These are phyloP conservation scores for Dipodomys merriami DNA, from an alignment of 2,113 vertebrate genomes.

Conservation along the genomic window DNA sequence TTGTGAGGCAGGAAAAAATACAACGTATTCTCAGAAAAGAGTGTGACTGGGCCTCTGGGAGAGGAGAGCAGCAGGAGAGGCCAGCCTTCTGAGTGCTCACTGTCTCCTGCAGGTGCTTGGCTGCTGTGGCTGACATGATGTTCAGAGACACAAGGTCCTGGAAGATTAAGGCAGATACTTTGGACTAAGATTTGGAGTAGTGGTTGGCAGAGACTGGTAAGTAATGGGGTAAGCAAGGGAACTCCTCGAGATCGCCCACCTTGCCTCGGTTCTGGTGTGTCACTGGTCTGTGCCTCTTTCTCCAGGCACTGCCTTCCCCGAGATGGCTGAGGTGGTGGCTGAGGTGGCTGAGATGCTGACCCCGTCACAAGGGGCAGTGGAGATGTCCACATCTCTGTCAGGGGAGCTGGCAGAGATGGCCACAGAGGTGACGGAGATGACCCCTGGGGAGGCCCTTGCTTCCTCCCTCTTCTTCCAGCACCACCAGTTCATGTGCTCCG, in stretches of 20 bases:
- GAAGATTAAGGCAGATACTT: not conserved
- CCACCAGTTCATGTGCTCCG: slow-evolving; percentile 95
- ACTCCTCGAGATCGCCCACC: not conserved
- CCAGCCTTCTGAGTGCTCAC: not conserved
- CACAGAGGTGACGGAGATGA: slow-evolving; percentile 68
- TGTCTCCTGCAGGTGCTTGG: slow-evolving; percentile 49
- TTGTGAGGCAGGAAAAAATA: not conserved
- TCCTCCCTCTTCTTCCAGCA: slow-evolving; percentile 86
- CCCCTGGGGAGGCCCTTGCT: slow-evolving; percentile 72
- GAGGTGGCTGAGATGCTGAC: slow-evolving; percentile 54
- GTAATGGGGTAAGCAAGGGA: not conserved
- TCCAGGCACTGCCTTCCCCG: slow-evolving; percentile 28
- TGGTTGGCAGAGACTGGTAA: slow-evolving; percentile 41
- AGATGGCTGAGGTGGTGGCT: slow-evolving; percentile 72
- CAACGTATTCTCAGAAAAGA: not conserved
- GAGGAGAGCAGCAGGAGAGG: not conserved
- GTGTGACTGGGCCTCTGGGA: not conserved
- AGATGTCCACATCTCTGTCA: not conserved
- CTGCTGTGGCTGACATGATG: not conserved
- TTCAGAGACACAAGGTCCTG: not conserved
- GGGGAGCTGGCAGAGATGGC: slow-evolving; percentile 58
- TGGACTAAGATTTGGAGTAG: not conserved
- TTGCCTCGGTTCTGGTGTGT: not conserved
- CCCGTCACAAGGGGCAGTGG: slow-evolving; percentile 46
- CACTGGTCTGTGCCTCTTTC: slow-evolving; percentile 11